These are phyloP conservation scores for Leptodactylus fuscus DNA, from an alignment of 2,113 vertebrate genomes.

Conservation along the genomic window DNA sequence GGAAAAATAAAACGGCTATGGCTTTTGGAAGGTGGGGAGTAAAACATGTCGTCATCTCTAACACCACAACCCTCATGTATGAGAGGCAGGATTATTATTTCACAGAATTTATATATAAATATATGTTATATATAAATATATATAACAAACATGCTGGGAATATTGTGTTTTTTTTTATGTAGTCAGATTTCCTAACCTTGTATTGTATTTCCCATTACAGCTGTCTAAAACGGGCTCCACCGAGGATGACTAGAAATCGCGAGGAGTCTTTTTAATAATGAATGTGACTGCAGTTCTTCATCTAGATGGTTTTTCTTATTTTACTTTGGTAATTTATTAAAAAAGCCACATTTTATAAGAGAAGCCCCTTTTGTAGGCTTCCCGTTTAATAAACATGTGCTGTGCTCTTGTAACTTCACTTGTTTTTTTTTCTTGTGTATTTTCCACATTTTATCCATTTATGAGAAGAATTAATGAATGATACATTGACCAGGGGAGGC, in stretches of 20 bases:
- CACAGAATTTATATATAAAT: neutral
- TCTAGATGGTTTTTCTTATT: constrained; percentile 42
- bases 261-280: constrained; percentile 16
- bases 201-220: constrained; percentile 3
- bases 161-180: no score
- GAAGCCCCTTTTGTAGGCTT: constrained; percentile 38
- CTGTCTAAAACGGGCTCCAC: constrained; percentile 47
- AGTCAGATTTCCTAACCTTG: no score
- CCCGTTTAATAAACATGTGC: constrained; percentile 52
- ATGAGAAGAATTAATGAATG: no score
- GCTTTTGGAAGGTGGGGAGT: no score
- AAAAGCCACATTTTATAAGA: constrained; percentile 43
- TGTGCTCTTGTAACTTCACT: neutral
- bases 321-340: constrained; percentile 58
- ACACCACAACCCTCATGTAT: no score
- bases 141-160: neutral
- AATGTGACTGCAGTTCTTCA: neutral
- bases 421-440: no score
- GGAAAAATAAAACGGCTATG: no score
- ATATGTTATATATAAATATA: no score
- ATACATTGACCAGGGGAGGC: no score
- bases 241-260: constrained; percentile 41
- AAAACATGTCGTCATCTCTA: no score
- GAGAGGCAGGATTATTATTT: neutral
- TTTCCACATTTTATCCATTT: no score